Percentiles rank a stretch among this genome's conserved stretches.
Conservation (phyloP, 1,140 invertebrate genomes). For the Neodiprion virginianus region DNA sequence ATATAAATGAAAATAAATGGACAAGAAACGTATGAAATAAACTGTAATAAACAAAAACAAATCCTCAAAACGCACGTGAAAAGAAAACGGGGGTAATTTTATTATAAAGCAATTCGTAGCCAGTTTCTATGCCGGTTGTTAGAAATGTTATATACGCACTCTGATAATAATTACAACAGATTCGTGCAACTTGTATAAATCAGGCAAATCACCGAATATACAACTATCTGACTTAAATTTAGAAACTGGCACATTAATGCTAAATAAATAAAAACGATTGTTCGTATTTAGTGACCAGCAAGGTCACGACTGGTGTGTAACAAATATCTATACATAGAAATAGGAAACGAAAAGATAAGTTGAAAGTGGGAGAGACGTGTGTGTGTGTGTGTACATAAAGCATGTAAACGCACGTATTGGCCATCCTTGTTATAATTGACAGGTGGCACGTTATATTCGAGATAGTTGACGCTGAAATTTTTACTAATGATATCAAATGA, state of each 20-base stretch:
- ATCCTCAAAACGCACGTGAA: neutral
- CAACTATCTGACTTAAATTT: neutral
- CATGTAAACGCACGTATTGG: slow-evolving; percentile 10
- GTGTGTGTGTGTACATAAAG: slow-evolving; percentile 13
- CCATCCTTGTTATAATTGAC: slow-evolving; percentile 12
- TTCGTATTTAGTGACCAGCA: slow-evolving; percentile 42
- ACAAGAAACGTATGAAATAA: neutral
- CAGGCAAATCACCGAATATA: neutral
- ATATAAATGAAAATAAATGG: slow-evolving; percentile 7
- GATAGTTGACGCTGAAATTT: slow-evolving; percentile 50
- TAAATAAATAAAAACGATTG: slow-evolving; percentile 29
- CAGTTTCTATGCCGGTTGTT: neutral
- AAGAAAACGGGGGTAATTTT: neutral
- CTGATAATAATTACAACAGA: neutral
- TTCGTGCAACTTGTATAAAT: neutral
- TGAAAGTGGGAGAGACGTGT: slow-evolving; percentile 13
- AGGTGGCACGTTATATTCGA: slow-evolving; percentile 39
- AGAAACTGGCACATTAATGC: slow-evolving; percentile 1
- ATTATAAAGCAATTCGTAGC: slow-evolving; percentile 6
- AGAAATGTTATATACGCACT: neutral
- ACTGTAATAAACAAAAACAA: neutral
- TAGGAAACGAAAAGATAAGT: neutral
- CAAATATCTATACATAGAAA: slow-evolving; percentile 13
- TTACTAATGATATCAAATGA: slow-evolving; percentile 54
- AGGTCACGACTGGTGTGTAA: slow-evolving; percentile 40